Base-by-base conservation (phyloP, 2,797 vertebrate genomes). In the Lutjanus argentimaculatus region DNA sequence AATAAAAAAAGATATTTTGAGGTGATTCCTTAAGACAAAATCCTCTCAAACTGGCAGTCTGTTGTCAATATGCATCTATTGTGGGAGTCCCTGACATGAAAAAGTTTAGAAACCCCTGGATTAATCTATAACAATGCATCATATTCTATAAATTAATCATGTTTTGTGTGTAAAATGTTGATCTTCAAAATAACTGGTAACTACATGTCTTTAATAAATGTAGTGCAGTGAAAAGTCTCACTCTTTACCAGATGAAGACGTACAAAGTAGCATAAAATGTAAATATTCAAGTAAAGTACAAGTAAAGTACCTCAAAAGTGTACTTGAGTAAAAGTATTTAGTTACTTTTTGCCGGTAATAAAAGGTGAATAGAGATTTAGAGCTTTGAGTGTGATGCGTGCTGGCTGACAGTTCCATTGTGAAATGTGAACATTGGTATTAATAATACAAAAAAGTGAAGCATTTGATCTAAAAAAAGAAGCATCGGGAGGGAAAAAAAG, bases 391-490 rank as follows among this genome's bases (percentile, higher is more conserved):
- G 75, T 45, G 62, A 69, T 74, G 68, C 51, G 21, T 46, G 46
- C 73, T 25, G 48, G 67, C 64, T 64, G 40, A 67, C 6, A 15
- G 21, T 68, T 73, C 56, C 66, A 72, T 63, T 77, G 70, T 40
- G 40, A 87, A 80, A 76, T 78, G 85, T 78, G 80, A 86, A 78
- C 73, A 69, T 77, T 6, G 51, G 85, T 77, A 84, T 86, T 77
- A 85, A 88, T 88, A 79, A 85, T 67, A 77, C 49, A 68, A 87
- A 81, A 36, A 90, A 80, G 62, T 68, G 79, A 81, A 89, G 65
- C 70, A 86, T 86, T 86, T 86, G 84, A 91, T 86, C 86, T 92
- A 88, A 88, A 92, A 92, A 91, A 90, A 89, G 88, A 90, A 83
- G 74, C 80, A 58, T 52, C 48, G 57, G 70, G 66, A 85, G 82